A percentile compares a stretch with the other conserved stretches of the same genome.
phyloP scores from a whole-genome alignment of 2,113 vertebrate genomes.

The Aplodontia rufa region DNA sequence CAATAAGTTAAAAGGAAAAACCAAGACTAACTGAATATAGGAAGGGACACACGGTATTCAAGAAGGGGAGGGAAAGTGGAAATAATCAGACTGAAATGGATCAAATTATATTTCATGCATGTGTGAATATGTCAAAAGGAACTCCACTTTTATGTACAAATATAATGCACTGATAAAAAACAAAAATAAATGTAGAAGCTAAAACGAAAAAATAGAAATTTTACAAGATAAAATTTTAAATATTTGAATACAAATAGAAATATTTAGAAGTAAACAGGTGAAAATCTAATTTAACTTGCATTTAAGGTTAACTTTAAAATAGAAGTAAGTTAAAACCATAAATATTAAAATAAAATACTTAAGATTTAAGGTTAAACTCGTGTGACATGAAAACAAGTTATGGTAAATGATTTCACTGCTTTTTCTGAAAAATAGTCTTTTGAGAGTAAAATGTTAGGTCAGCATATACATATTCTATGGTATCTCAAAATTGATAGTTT shows the following conservation, averaged over 20 bases:
- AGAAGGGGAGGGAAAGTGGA: no score
- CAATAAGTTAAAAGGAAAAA: no score
- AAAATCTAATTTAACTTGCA: background rate
- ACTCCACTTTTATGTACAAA: no score
- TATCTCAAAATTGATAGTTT: background rate
- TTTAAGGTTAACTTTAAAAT: slow-evolving; percentile 16
- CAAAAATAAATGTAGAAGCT: no score
- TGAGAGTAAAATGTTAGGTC: background rate
- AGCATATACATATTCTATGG: background rate
- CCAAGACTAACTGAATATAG: no score
- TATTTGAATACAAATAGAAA: background rate
- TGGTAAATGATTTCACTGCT: background rate
- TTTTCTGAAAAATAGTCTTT: background rate
- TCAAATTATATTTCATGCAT: no score
- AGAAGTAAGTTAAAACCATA: background rate
- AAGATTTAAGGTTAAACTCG: background rate
- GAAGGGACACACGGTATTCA: no score
- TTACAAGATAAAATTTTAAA: background rate
- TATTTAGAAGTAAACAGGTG: background rate
- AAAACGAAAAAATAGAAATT: background rate
- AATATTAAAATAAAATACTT: background rate
- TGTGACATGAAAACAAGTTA: background rate
- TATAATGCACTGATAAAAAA: no score
- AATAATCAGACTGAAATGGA: no score
- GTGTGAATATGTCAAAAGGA: no score